phyloP scores from a whole-genome alignment of 2,113 vertebrate species.

The Mobula hypostoma region DNA sequence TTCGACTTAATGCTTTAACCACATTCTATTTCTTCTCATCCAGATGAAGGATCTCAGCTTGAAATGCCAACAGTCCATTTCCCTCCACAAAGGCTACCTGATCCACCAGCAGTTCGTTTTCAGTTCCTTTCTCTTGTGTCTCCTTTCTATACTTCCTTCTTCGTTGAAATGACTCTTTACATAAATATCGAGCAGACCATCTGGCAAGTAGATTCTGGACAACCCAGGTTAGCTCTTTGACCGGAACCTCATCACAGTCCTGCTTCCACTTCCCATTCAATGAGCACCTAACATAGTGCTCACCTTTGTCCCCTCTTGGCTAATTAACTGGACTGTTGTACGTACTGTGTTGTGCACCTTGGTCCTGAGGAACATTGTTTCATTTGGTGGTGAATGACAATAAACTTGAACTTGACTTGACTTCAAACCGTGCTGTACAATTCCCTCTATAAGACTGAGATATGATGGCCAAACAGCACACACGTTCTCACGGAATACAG shows the following conservation, averaged over 20 bases:
- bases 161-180: not conserved
- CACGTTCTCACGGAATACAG: not conserved
- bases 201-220: not conserved
- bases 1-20: not conserved
- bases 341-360: no score
- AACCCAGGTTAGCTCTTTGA: not conserved
- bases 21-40: not conserved
- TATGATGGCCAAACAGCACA: not conserved
- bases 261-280: not conserved
- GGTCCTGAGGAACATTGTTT: no score
- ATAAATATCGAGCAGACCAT: no score
- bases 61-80: no score
- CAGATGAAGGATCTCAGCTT: no score
- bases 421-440: not conserved
- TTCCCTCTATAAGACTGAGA: not conserved
- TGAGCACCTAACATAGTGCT: not conserved
- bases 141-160: not conserved
- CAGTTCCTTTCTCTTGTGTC: no score
- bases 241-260: not conserved
- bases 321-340: not conserved
- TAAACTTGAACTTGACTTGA: no score
- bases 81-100: no score
- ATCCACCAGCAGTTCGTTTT: no score
- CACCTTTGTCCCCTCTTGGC: not conserved
- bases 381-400: no score